Base-by-base conservation (phyloP, 2,797 vertebrate species). In the Schizothorax lantsangensis region DNA sequence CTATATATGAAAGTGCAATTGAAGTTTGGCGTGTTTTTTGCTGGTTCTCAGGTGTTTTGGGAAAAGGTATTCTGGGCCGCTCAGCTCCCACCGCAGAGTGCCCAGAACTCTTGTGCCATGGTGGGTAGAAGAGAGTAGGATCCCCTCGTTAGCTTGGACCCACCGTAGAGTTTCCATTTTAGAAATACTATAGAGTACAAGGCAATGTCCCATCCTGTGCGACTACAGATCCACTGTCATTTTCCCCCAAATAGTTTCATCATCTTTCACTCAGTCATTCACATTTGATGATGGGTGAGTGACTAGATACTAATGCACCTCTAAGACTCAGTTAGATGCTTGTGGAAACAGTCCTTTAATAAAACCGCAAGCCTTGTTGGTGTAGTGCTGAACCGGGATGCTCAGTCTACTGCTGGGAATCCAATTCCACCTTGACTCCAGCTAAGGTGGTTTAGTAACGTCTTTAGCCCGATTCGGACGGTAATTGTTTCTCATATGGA, bases 101-200 rank as follows among this genome's bases (percentile, higher is more conserved):
- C 84, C 89, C 78, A 83, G 85, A 86, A 69, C 78, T 73, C 68
- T 89, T 40, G 64, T 88, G 26, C 88, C 90, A 84, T 81, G 88
- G 89, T 91, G 88, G 75, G 90, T 91, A 62, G 72, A 68, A 68
- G 69, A 73, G 21, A 52, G n/a, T 38, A 80, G 74, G 33, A 30
- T 73, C 75, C 23, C 33, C n/a, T 47, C 23, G 64, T 81, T 59
- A 66, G 36, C 52, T 17, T 40, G 2, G 6, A 71, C 69, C 66
- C n/a, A 5, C 73, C 2, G 30, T 72, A 59, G 64, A n/a, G 33
- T 69, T 54, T 33, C 26, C 19, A 11, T 26, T 9, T 12, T 69
- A 82, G 83, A 81, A 72, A 40, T 14, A 74, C 26, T 64, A 26
- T 84, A 75, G 82, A 38, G 57, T 45, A 19, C 15, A 80, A 64